These are phyloP conservation scores for Heptranchias perlo DNA, from an alignment of 2,113 vertebrate genomes.

Conservation along the genomic window DNA sequence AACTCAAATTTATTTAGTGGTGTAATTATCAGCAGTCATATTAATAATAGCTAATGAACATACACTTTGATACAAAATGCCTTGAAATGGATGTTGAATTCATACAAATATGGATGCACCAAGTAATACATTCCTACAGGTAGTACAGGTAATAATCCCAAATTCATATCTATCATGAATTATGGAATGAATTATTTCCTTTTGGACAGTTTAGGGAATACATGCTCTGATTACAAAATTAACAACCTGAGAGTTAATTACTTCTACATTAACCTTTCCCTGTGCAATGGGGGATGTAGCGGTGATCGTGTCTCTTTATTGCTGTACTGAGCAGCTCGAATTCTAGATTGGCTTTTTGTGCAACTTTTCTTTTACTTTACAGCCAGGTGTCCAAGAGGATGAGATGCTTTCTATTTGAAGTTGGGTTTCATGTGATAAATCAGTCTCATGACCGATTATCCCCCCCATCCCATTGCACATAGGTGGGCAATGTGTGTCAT, in stretches of 20 bases:
- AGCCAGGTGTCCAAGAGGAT: not conserved
- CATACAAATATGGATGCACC: not conserved
- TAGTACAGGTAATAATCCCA: not conserved
- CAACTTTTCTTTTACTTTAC: not conserved
- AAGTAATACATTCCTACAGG: not conserved
- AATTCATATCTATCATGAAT: not conserved
- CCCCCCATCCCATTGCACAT: not conserved
- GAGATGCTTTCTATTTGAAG: not conserved
- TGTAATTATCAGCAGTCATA: not conserved
- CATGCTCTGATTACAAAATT: not conserved
- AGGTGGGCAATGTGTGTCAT: not conserved
- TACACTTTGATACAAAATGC: not conserved
- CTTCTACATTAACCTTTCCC: not conserved
- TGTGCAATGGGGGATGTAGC: not conserved
- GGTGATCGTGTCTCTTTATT: not conserved
- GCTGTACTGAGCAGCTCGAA: not conserved
- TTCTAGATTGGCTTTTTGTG: not conserved
- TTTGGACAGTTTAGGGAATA: not conserved
- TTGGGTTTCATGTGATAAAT: not conserved
- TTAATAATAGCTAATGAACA: not conserved
- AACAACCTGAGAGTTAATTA: not conserved
- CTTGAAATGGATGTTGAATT: not conserved
- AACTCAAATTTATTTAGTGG: not conserved
- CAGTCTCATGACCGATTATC: not conserved
- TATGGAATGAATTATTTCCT: not conserved